Evolutionary conservation across 1,140 invertebrate genomes (phyloP), one percentile per base, ranked within the genome.

Genomic region (Centruroides sculpturatus): DNA sequence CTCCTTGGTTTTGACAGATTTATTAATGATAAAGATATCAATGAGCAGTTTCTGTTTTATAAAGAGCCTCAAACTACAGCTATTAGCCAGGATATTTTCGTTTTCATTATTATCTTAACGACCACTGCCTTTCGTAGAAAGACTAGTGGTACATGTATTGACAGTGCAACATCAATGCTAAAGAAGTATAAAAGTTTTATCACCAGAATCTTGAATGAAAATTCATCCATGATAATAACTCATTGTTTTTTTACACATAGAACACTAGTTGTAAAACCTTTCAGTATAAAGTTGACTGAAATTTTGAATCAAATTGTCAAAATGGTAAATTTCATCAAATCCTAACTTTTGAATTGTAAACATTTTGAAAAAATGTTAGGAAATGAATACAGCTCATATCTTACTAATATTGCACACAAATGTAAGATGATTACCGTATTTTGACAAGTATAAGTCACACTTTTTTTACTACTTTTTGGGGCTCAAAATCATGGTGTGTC

Each of bases 251-350:
- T 60, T 23, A 23, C 23, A 8, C 41, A 41, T 41, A 41, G 41
- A 41, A n/a, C 59, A 56, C 23, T 47, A 41, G 52, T 47, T 10
- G 5, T 48, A 47, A 41, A 36, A 23, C 3, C 49, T 46, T 47
- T 35, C 41, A 41, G 8, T 41, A 8, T 6, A 55, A 50, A 53
- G 12, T 59, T 66, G 56, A 34, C 56, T 47, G 46, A 58, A 57
- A 59, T 65, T 46, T 61, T 66, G 56, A 54, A 66, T 52, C 49
- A 57, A 46, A 35, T 59, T 54, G 50, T 65, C 13, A 62, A 64
- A 61, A 63, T 67, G 23, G 65, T 66, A 50, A 64, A 67, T 63
- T 62, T 48, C 47, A 58, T 67, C 12, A 66, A 66, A 56, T 52
- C 63, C 13, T 35, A 46, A 55, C 55, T 57, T 47, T 64, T 61